Base-by-base conservation (phyloP, 2,888 invertebrate species). In the Acleris holmiana region DNA sequence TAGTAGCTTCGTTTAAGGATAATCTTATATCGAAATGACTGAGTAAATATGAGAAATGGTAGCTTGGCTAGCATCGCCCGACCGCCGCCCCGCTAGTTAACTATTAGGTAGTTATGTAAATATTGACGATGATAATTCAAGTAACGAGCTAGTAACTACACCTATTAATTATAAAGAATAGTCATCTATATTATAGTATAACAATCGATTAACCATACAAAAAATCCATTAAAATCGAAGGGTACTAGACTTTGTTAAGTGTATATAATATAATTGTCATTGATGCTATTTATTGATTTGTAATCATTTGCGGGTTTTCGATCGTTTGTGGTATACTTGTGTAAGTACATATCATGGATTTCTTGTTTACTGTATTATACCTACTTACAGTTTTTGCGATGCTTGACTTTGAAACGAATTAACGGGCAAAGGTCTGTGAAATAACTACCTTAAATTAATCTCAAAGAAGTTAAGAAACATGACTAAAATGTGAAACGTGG, bases 301-400 rank as follows among this genome's bases (percentile, higher is more conserved):
- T 87, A 85, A n/a, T 90, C 79, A 79, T 87, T 91, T 89, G 89
- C 89, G 80, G 78, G 80, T 82, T 84, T 84, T 87, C 85, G 78
- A 86, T 88, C 76, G 82, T 89, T 88, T 90, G 84, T 88, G 89
- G 89, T 91, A 90, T 91, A 91, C 85, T 87, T 91, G 88, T 85
- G 89, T 85, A 88, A 85, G 89, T 85, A 91, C 91, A 91, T 91
- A 91, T 91, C 91, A 91, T 88, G 80, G 83, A 87, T 80, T 86
- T 49, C 59, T 54, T 23, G 59, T 59, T 65, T 84, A 77, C 86
- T 84, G 87, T 83, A 71, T 81, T 85, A 88, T 82, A 82, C 76
- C 61, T 15, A 55, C 54, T 70, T 61, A 61, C 55, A 51, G 54
- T 61, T 61, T 35, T 48, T 49, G n/a, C 46, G 61, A 54, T 66